Percentiles rank a stretch among this genome's conserved stretches.
phyloP scores from a whole-genome alignment of 2,888 invertebrate species.

The Hedya salicella region DNA sequence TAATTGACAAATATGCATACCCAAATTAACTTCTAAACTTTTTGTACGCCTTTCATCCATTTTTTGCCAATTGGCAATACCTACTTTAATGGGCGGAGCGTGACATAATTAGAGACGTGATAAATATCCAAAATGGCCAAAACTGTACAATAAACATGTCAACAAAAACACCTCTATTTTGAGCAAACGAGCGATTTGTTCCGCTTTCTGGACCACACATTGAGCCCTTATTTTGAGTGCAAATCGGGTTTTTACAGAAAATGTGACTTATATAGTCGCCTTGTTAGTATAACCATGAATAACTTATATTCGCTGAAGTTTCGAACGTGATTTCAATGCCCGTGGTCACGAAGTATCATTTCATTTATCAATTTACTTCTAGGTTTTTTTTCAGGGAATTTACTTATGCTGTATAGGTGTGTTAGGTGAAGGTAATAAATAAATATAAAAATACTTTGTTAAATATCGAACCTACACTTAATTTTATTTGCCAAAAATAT shows the following conservation, averaged over 20 bases:
- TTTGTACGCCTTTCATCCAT: slow-evolving; percentile 3
- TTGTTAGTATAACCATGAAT: too few species aligned
- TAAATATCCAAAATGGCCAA: slow-evolving; percentile 46
- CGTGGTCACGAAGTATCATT: too few species aligned
- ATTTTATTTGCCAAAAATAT: too few species aligned
- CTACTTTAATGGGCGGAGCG: slow-evolving; percentile 33
- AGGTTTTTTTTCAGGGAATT: too few species aligned
- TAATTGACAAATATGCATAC: slow-evolving; percentile 5
- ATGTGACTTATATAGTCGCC: neutral
- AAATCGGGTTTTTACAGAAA: slow-evolving; percentile 42
- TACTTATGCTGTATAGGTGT: too few species aligned
- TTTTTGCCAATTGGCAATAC: slow-evolving; percentile 15
- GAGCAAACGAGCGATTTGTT: slow-evolving; percentile 54
- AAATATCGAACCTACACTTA: too few species aligned
- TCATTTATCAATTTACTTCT: too few species aligned
- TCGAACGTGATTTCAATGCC: too few species aligned
- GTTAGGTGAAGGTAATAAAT: too few species aligned
- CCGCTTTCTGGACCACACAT: slow-evolving; percentile 60
- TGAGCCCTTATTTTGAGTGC: slow-evolving; percentile 50
- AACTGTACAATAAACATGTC: slow-evolving; percentile 53
- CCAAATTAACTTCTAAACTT: slow-evolving; percentile 9
- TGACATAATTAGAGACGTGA: slow-evolving; percentile 34
- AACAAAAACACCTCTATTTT: slow-evolving; percentile 56
- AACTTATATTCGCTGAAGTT: too few species aligned
- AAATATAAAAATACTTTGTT: too few species aligned